Evolutionary conservation across 2,797 vertebrate species (phyloP).

Genomic region (Sebastiscus tertius): DNA sequence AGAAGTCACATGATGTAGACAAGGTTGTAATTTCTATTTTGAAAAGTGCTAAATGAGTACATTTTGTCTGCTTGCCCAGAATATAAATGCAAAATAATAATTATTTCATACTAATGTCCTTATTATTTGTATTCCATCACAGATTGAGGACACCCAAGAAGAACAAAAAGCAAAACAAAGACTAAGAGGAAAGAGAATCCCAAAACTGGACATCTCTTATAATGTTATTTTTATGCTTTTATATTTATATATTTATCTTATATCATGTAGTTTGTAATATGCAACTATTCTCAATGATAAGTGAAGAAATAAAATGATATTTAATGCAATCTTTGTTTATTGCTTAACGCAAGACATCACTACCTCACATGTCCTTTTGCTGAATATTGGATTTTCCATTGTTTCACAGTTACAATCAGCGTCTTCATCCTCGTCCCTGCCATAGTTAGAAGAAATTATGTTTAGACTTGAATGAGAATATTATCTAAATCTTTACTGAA

Average conservation of each 20-base stretch:
- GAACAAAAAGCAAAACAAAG: not conserved
- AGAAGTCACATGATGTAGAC: not conserved
- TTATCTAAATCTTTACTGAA: not conserved
- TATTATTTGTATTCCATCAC: not conserved
- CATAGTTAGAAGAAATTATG: not conserved
- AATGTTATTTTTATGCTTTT: not conserved
- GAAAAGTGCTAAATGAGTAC: not conserved
- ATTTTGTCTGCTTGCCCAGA: not conserved
- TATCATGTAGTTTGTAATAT: not conserved
- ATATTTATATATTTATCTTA: not conserved
- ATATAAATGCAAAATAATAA: not conserved
- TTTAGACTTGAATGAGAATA: not conserved
- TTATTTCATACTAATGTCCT: not conserved
- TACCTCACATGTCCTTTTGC: not conserved
- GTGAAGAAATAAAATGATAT: not conserved
- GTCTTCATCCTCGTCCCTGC: not conserved
- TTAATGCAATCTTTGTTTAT: not conserved
- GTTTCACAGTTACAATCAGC: not conserved
- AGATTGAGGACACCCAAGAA: constrained; percentile 32
- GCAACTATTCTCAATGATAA: not conserved
- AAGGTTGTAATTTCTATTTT: not conserved
- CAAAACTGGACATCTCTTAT: not conserved
- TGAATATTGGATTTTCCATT: not conserved
- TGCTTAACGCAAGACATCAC: not conserved
- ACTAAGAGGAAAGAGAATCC: not conserved